These are phyloP conservation scores for Pelagia noctiluca DNA, from an alignment of 30 jellyfish, hydroid and myxozoan genomes.

Conservation along the genomic window DNA sequence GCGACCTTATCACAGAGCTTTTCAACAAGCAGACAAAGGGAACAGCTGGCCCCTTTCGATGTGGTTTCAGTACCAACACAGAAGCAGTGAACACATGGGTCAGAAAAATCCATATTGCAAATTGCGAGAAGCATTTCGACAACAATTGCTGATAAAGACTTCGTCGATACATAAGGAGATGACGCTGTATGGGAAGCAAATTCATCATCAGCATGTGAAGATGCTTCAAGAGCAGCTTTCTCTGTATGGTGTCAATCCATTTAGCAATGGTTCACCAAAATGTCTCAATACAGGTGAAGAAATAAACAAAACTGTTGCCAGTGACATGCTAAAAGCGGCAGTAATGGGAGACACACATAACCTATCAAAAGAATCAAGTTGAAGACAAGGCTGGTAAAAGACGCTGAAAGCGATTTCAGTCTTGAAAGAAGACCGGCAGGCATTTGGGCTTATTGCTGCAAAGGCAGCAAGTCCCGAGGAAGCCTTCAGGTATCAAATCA, in stretches of 20 bases:
- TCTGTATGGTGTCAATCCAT: slow-evolving; percentile 45
- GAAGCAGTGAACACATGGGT: slow-evolving; percentile 64
- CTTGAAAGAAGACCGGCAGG: slow-evolving; percentile 60
- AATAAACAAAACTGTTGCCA: slow-evolving; percentile 12
- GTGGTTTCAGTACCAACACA: slow-evolving; percentile 45
- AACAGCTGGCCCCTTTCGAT: slow-evolving; percentile 66
- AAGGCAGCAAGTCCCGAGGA: slow-evolving; percentile 51
- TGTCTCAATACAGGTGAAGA: slow-evolving; percentile 4
- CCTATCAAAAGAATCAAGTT: slow-evolving; percentile 4
- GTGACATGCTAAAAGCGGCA: slow-evolving; percentile 30
- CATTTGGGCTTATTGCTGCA: slow-evolving; percentile 59
- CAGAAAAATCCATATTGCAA: slow-evolving; percentile 36
- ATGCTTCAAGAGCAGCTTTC: slow-evolving; percentile 4
- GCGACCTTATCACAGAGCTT: slow-evolving; percentile 69
- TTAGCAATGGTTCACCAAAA: slow-evolving; percentile 5
- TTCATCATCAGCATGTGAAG: slow-evolving; percentile 16
- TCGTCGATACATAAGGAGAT: slow-evolving; percentile 46
- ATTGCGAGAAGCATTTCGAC: slow-evolving; percentile 32
- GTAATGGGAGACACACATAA: slow-evolving; percentile 1
- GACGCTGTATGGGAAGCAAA: slow-evolving; percentile 23
- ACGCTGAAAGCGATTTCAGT: slow-evolving; percentile 17
- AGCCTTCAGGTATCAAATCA: slow-evolving; percentile 40
- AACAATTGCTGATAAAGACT: slow-evolving; percentile 20
- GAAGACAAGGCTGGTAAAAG: slow-evolving; percentile 11
- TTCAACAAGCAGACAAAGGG: slow-evolving; percentile 65